Conservation (phyloP, 35 echinoderm and acorn worm species). For the Apostichopus japonicus region DNA sequence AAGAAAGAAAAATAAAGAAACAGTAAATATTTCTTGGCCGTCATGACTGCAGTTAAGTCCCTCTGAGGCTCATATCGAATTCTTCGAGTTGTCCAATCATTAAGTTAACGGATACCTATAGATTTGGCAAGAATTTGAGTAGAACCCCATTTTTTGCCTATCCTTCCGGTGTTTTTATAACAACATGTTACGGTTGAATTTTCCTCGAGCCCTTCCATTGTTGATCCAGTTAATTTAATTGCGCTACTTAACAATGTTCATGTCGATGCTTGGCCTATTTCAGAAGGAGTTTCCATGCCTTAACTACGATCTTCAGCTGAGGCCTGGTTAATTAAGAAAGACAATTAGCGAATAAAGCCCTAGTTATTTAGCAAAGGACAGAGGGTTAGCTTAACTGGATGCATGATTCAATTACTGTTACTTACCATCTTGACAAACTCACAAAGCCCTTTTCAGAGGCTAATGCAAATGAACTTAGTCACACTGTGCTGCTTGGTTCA, state of each 20-base stretch:
- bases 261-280: slow-evolving; percentile 45
- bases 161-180: slow-evolving; percentile 12
- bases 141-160: background rate
- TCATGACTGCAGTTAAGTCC: background rate
- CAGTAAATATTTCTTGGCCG: background rate
- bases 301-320: slow-evolving; percentile 3
- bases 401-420: slow-evolving; percentile 7
- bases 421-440: slow-evolving; percentile 2
- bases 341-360: slow-evolving; percentile 13
- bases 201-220: slow-evolving; percentile 6
- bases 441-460: background rate
- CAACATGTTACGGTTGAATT: slow-evolving; percentile 14
- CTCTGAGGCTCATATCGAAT: background rate
- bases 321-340: slow-evolving; percentile 36
- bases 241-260: slow-evolving; percentile 30
- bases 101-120: background rate
- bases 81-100: background rate
- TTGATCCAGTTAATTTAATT: slow-evolving; percentile 50
- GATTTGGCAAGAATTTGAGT: background rate
- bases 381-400: background rate
- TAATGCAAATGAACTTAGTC: slow-evolving; percentile 23
- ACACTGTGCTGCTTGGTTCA: background rate
- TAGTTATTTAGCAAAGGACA: slow-evolving; percentile 19
- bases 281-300: background rate
- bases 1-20: too few relatives aligned